phyloP scores from a whole-genome alignment of 2,888 invertebrate genomes.

The Cephus sareptanus region DNA sequence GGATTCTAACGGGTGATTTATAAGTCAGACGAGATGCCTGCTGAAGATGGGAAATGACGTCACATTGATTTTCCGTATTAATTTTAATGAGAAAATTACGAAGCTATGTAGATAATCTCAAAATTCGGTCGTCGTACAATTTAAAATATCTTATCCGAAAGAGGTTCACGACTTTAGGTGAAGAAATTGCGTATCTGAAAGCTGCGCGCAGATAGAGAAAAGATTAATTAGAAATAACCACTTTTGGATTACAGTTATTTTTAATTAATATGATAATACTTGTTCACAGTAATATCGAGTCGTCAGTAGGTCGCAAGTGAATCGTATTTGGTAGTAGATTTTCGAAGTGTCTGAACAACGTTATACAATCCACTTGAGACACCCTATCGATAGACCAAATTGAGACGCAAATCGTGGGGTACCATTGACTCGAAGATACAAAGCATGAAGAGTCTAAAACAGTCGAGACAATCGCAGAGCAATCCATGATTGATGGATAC shows the following conservation, averaged over 20 bases:
- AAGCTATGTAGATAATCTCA: neutral
- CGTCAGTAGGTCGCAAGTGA: neutral
- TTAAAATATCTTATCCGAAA: neutral
- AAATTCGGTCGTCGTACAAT: neutral
- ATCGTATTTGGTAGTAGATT: neutral
- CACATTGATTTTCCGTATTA: neutral
- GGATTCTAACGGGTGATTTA: slow-evolving; percentile 32
- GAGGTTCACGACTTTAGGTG: neutral
- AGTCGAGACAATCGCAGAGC: slow-evolving; percentile 11
- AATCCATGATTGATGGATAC: slow-evolving; percentile 19
- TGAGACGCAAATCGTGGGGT: neutral
- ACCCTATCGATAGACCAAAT: neutral
- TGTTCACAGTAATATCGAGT: neutral
- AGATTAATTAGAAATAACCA: too few relatives aligned
- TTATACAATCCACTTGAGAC: neutral
- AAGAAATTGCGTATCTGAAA: neutral
- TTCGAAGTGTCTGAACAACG: neutral
- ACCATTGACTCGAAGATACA: neutral
- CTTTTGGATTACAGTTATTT: neutral
- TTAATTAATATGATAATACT: neutral
- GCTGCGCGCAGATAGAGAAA: too few relatives aligned
- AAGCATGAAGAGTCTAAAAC: neutral
- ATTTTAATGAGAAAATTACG: neutral
- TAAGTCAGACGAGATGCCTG: neutral
- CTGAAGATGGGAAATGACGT: neutral